Evolutionary conservation across 2,888 invertebrate genomes (phyloP).

Genomic region (Papilio gigon): DNA sequence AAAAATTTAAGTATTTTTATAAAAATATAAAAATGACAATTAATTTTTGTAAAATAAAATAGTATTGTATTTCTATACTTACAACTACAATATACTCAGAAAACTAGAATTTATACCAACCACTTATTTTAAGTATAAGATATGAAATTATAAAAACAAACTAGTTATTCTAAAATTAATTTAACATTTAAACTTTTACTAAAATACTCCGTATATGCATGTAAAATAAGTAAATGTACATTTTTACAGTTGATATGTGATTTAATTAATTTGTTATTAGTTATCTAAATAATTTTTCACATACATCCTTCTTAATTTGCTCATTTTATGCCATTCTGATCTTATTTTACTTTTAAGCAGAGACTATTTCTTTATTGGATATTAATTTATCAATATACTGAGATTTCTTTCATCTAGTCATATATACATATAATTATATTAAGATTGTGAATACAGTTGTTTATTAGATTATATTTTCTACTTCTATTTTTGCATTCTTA

Average conservation of each 20-base stretch:
- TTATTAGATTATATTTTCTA: neutral
- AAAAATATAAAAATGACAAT: neutral
- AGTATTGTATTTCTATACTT: neutral
- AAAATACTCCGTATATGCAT: too few species aligned
- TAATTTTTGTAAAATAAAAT: neutral
- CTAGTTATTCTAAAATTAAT: neutral
- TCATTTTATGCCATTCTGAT: neutral
- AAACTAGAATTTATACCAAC: neutral
- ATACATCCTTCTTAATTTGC: neutral
- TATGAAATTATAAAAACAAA: neutral
- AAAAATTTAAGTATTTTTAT: neutral
- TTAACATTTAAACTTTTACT: neutral
- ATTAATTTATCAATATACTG: neutral
- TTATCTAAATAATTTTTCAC: too few species aligned
- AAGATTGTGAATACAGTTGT: neutral
- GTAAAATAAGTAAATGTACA: neutral
- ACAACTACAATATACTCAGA: neutral
- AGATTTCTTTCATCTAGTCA: constrained; percentile 10
- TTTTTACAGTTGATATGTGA: neutral
- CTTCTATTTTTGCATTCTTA: neutral
- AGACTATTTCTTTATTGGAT: neutral
- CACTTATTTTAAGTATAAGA: neutral
- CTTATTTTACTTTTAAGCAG: neutral
- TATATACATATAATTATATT: neutral
- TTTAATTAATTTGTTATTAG: neutral